Evolutionary conservation across 2,113 vertebrate species (phyloP), one percentile per base, ranked within the genome.

Genomic region (Scalopus aquaticus): DNA sequence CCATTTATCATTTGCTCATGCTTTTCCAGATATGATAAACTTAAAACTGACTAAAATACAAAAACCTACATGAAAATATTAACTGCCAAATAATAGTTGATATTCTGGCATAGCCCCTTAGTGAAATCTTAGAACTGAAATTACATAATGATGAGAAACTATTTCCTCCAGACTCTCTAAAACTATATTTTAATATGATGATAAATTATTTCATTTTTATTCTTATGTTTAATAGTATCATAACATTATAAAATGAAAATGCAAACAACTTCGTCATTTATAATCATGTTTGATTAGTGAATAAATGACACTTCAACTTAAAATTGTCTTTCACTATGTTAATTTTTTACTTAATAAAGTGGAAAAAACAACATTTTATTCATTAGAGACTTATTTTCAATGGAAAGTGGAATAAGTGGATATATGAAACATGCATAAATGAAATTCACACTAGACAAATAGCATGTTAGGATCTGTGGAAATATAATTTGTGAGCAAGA

Each of bases 291-390:
- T 90, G 74, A 93, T 93, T 93, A 93, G 80, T 8, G 8, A 96
- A 77, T 54, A 89, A 73, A 78, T n/a, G 69, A 90, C 22, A 95
- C 15, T 60, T 87, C 28, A 88, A 69, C 37, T 90, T 92, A 67
- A 95, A 95, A 87, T 60, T 84, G 46, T 93, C 32, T 94, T 93
- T 60, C 30, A 35, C 30, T 76, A 46, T 90, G 64, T 94, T 37
- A 93, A 91, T 72, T n/a, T 84, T 90, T 95, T 77, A 92, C 46
- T 95, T 95, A 74, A 79, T 94, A 95, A 88, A 89, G 35, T 73
- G 35, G 80, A 79, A 89, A 95, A 78, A 58, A 93, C 24, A 56
- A 56, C 86, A 86, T 77, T 86, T 94, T 92, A 82, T 92, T 91
- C 85, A 92, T 91, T 88, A 94, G 32, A 51, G 12, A 6, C 44